Conservation (phyloP, 1,140 invertebrate species). For the Varroa destructor region DNA sequence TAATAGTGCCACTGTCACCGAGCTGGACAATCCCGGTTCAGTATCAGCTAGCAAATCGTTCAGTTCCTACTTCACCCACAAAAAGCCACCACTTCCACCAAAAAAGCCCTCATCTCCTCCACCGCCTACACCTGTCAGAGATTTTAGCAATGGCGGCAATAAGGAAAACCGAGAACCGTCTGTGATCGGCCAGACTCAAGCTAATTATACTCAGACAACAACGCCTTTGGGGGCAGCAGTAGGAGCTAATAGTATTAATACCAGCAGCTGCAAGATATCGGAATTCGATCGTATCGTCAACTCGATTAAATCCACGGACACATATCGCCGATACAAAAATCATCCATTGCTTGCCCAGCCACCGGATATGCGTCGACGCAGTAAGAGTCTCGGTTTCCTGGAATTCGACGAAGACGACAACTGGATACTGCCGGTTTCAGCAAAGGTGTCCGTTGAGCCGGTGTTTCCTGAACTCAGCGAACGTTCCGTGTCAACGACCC, state of each 20-base stretch:
- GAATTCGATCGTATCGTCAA: conserved; percentile 25
- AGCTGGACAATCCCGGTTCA: not conserved
- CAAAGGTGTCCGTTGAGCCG: conserved; percentile 14
- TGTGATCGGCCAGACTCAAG: not conserved
- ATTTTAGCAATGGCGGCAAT: not conserved
- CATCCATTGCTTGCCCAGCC: conserved; percentile 3
- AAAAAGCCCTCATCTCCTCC: conserved; percentile 17
- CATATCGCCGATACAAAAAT: conserved; percentile 20
- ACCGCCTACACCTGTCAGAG: not conserved
- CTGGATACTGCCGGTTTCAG: conserved; percentile 7
- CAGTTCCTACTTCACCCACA: conserved; percentile 26
- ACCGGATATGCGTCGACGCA: conserved; percentile 16
- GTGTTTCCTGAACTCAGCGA: conserved; percentile 25
- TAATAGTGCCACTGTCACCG: not conserved
- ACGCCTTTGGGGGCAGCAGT: not conserved
- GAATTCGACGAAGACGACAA: conserved; percentile 25
- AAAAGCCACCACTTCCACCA: conserved; percentile 8
- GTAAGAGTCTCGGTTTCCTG: conserved; percentile 26
- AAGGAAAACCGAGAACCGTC: not conserved
- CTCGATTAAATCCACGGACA: conserved; percentile 24
- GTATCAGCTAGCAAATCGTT: conserved; percentile 17
- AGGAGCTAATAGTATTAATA: no score
- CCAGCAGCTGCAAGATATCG: not conserved
- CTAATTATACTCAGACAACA: not conserved
- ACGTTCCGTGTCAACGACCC: conserved; percentile 9